Evolutionary conservation across 2,797 vertebrate genomes (phyloP).

Genomic region (Eulemur coronatus): DNA sequence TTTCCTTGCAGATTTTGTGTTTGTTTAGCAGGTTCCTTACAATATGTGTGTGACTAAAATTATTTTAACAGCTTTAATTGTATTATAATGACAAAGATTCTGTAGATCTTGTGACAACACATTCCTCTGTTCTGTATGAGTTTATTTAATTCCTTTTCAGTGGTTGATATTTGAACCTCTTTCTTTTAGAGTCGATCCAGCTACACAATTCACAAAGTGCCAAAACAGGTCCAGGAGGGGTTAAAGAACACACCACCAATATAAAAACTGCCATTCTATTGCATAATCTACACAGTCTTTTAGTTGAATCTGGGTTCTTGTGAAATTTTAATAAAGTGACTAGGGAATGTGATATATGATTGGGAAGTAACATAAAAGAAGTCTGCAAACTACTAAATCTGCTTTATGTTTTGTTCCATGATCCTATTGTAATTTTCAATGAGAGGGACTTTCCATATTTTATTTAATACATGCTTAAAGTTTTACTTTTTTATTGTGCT

Average conservation of each 20-base stretch:
- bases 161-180: conserved; percentile 77
- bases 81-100: conserved; percentile 66
- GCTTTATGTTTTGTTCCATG: conserved; percentile 39
- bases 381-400: conserved; percentile 29
- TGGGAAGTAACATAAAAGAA: conserved; percentile 52
- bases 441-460: conserved; percentile 66
- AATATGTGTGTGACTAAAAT: conserved; percentile 71
- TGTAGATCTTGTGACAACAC: conserved; percentile 71
- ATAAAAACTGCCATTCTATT: conserved; percentile 56
- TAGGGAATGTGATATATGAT: conserved; percentile 54
- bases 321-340: conserved; percentile 70
- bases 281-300: conserved; percentile 53
- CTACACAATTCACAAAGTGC: conserved; percentile 55
- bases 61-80: conserved; percentile 70
- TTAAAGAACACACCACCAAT: conserved; percentile 60
- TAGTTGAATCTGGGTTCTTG: conserved; percentile 57
- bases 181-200: conserved; percentile 61
- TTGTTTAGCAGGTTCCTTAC: conserved; percentile 67
- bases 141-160: conserved; percentile 74
- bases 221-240: conserved; percentile 69
- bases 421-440: conserved; percentile 47
- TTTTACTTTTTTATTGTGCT: conserved; percentile 27
- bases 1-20: conserved; percentile 67
- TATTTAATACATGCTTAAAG: background rate
- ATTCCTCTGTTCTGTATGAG: conserved; percentile 61